Evolutionary conservation across 1,140 invertebrate species (phyloP).

Genomic region (Drosophila nebulosa): DNA sequence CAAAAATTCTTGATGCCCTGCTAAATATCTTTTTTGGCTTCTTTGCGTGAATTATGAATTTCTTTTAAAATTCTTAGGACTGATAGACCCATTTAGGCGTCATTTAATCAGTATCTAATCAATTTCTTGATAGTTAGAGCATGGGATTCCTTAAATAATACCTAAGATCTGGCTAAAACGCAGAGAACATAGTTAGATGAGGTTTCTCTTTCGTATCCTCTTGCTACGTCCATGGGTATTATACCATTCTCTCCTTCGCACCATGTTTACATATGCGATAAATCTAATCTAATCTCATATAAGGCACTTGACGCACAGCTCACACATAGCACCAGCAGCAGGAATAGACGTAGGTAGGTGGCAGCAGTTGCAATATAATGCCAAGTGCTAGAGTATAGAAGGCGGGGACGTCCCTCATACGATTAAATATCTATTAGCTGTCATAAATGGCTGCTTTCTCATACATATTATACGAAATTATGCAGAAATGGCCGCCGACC

Average conservation of each 20-base stretch:
- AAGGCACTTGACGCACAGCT: constrained; percentile 41
- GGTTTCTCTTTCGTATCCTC: not conserved
- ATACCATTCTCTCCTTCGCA: not conserved
- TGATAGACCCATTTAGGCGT: too few relatives aligned
- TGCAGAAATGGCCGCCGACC: constrained; percentile 44
- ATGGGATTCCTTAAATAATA: too few relatives aligned
- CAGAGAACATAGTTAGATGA: not conserved
- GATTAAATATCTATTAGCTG: constrained; percentile 65
- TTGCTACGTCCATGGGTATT: not conserved
- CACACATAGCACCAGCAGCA: constrained; percentile 7
- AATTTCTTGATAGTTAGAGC: too few relatives aligned
- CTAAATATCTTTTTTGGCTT: too few relatives aligned
- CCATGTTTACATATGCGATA: constrained; percentile 16
- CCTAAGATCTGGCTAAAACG: too few relatives aligned
- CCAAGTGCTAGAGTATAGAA: not conserved
- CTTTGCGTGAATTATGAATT: too few relatives aligned
- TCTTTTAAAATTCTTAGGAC: too few relatives aligned
- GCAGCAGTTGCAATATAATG: not conserved
- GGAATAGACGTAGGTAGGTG: not conserved
- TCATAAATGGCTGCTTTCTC: constrained; percentile 39
- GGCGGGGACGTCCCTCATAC: constrained; percentile 4
- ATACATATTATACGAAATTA: constrained; percentile 47
- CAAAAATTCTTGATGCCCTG: too few relatives aligned
- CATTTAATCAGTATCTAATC: too few relatives aligned
- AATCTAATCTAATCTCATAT: constrained; percentile 44